Base-by-base conservation (phyloP, 2,888 invertebrate species). In the Tortrix viridana region DNA sequence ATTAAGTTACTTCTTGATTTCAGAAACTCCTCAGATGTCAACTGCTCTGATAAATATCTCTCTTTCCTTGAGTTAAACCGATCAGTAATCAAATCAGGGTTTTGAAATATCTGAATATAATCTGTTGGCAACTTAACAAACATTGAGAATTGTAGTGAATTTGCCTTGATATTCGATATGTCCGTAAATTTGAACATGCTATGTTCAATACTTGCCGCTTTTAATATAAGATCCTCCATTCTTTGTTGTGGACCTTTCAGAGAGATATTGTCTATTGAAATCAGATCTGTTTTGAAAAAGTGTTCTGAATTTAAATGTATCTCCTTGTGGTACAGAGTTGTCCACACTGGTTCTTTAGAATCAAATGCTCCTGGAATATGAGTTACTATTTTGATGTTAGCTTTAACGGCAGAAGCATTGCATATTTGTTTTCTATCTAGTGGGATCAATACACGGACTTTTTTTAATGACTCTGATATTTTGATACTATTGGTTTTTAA, bases 361-460 rank as follows among this genome's bases (percentile, higher is more conserved):
- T 85, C 75, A 22, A 79, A 74, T 12, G 79, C 77, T 14, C 85
- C 84, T 0, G 89, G 88, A 41, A 91, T 76, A 38, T 75, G 78
- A 7, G 79, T 71, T 7, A 86, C 71, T 43, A 91, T 70, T 76
- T 84, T 80, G 9, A 88, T 69, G 53, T 80, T 67, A 1, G 85
- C 66, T 61, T 72, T 74, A 18, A 90, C 69, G 62, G 71, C 58
- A 12, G 65, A 70, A 32, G 67, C 37, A 61, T 77, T 71, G 5
- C 68, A 65, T n/a, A 71, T 55, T 26, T 74, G 52, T 54, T 68
- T 69, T 6, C 60, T 65, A 53, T 71, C 69, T 5, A 86, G 44
- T 3, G 89, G 84, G 54, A 88, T 71, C 58, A 88, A 70, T 18
- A 84, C 68, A 49, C 77, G 77, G 0, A 76, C 61, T 54, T 75